Base-by-base conservation (phyloP, 1,140 invertebrate species). In the Odontomachus brunneus region DNA sequence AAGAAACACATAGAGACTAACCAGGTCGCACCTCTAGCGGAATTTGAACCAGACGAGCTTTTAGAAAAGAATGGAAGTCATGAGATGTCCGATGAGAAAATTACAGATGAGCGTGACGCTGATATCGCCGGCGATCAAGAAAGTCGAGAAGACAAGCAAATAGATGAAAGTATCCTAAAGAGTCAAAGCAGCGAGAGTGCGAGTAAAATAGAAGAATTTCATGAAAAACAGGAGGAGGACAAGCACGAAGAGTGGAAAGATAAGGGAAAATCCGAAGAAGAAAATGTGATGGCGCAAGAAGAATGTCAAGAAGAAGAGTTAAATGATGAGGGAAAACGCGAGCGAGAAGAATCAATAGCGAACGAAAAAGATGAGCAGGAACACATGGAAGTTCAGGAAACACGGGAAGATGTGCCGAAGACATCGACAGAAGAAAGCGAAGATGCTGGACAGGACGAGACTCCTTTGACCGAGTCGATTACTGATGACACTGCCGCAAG, bases 41-140 rank as follows among this genome's bases (percentile, higher is more conserved):
- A 78, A 71, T 78, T 75, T 63, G 82, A 84, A 12, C 44, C 74
- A 29, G 78, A 82, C 44, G 55, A 63, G n/a, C n/a, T n/a, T 33
- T 33, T 33, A 44, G 62, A 60, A 22, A 5, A 51, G 51, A 67
- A 60, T 83, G n/a, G 2, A n/a, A 44, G 0, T 51, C 17, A 15
- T 2, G 67, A 62, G 11, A 62, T 17, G 9, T 0, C 1, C n/a
- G 26, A 82, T 29, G 19, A 57, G 66, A 67, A 17, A 24, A 44
- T 49, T 1, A 26, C 48, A 67, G 29, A 11, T 12, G 65, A 44
- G 15, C 4, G 24, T 38, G 57, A 72, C 17, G 0, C 22, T 17
- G 71, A 82, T 48, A 53, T 14, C 0, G 57, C 2, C 53, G 5
- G 44, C 19, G 62, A 62, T 73, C 55, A 75, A 1, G 15, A 82